Evolutionary conservation across 2,113 vertebrate species (phyloP).

Genomic region (Phrynosoma platyrhinos): DNA sequence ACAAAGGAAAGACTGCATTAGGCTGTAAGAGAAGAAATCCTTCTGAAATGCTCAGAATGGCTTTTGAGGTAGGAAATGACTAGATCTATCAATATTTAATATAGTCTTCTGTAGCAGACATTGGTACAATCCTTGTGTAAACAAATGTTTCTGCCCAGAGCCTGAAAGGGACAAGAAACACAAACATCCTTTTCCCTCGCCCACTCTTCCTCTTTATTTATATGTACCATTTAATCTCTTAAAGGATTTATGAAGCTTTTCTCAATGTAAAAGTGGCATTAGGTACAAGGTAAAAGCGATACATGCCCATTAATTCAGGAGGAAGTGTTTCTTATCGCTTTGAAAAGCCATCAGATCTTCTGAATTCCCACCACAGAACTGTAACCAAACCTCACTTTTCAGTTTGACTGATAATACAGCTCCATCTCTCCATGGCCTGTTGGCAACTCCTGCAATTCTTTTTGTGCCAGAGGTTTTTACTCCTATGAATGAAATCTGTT

Average conservation of each 20-base stretch:
- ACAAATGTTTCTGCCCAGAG: conserved; percentile 53
- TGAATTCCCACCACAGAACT: conserved; percentile 68
- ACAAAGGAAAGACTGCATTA: conserved; percentile 55
- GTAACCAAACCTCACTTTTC: conserved; percentile 69
- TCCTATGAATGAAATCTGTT: conserved; percentile 63
- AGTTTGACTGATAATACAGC: conserved; percentile 75
- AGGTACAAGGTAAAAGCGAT: conserved; percentile 61
- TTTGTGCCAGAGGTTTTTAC: conserved; percentile 74
- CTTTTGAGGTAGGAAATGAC: conserved; percentile 53
- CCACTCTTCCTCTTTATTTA: conserved; percentile 69
- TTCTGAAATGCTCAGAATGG: conserved; percentile 44
- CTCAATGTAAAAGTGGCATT: conserved; percentile 74
- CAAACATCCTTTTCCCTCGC: conserved; percentile 37
- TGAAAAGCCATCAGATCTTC: conserved; percentile 68
- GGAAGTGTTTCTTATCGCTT: conserved; percentile 60
- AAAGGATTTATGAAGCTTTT: conserved; percentile 73
- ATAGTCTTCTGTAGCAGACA: conserved; percentile 51
- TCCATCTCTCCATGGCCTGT: conserved; percentile 73
- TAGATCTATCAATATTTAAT: conserved; percentile 42
- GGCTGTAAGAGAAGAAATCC: conserved; percentile 34
- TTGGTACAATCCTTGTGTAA: conserved; percentile 64
- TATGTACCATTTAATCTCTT: conserved; percentile 64
- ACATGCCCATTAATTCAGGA: conserved; percentile 52
- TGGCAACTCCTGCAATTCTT: conserved; percentile 74
- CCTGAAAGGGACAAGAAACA: conserved; percentile 62